Evolutionary conservation across 2,888 invertebrate species (phyloP), one percentile per base, ranked within the genome.

Genomic region (Molanna angustata): DNA sequence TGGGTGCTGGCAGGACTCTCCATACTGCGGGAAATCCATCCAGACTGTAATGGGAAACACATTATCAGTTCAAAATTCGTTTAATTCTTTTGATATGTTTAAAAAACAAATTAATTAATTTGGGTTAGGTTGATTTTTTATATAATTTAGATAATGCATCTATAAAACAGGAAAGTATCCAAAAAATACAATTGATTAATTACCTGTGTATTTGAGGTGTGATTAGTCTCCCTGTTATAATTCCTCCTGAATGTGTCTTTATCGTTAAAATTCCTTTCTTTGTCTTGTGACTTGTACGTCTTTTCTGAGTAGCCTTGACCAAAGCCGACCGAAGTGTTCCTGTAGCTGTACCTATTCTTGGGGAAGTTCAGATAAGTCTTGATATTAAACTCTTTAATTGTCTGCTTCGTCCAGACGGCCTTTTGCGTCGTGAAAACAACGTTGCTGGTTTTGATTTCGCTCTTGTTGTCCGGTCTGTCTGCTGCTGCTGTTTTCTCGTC

Each of bases 331-430:
- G 27, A 11, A 4, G 27, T 27, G 11, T 27, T 4, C 27, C 27
- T 27, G n/a, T n/a, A n/a, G n/a, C n/a, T n/a, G 11, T 27, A 27
- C 27, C 27, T 27, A 27, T 27, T 27, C 27, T 41, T 41, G 19
- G 41, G 21, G 21, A 41, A 41, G 21, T 41, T 41, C 13, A 41
- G 7, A 13, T 41, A 41, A 41, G 9, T 18, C 6, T 41, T 18
- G 6, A 41, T 20, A 21, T 41, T 41, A 21, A 11, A 20, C 19
- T 41, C 41, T 21, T 14, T 19, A 9, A 41, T 41, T 6, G 14
- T 21, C 18, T 39, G 39, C 4, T 41, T 41, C 9, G 19, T 3
- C 9, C 14, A 17, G 4, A 17, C 41, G 3, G 18, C 37, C 18
- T 33, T 33, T 11, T 33, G 33, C n/a, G n/a, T n/a, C n/a, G n/a